phyloP scores from a whole-genome alignment of 2,797 vertebrate genomes.

The Catamblyrhynchus diadema region DNA sequence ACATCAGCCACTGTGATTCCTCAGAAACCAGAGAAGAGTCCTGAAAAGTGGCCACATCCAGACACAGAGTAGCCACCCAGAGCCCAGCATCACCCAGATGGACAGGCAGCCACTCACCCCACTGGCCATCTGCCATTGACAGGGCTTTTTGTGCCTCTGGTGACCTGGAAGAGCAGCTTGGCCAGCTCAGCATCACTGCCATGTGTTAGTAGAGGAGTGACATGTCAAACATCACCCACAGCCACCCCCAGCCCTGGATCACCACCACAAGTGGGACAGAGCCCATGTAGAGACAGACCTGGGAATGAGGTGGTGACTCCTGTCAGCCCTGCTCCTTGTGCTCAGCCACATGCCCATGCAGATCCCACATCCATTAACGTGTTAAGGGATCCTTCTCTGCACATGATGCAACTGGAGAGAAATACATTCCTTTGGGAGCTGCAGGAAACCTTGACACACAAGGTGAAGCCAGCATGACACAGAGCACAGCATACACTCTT shows the following conservation, averaged over 20 bases:
- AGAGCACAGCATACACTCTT: background rate
- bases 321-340: background rate
- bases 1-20: background rate
- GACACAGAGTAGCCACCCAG: rapidly evolving
- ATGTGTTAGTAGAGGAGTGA: background rate
- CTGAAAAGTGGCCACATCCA: rapidly evolving
- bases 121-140: rapidly evolving
- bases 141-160: rapidly evolving
- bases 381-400: conserved; percentile 14
- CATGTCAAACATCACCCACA: background rate
- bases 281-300: background rate
- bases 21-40: background rate
- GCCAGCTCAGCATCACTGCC: background rate
- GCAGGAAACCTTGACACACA: background rate
- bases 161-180: background rate
- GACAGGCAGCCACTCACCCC: rapidly evolving
- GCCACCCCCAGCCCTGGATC: background rate
- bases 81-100: rapidly evolving
- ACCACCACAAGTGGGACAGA: conserved; percentile 2
- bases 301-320: background rate
- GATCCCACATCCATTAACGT: conserved; percentile 10
- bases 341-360: background rate
- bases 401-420: conserved; percentile 52
- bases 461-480: background rate
- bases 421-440: conserved; percentile 31